Base-by-base conservation (phyloP, 2,113 vertebrate genomes). In the Zosterops lateralis region DNA sequence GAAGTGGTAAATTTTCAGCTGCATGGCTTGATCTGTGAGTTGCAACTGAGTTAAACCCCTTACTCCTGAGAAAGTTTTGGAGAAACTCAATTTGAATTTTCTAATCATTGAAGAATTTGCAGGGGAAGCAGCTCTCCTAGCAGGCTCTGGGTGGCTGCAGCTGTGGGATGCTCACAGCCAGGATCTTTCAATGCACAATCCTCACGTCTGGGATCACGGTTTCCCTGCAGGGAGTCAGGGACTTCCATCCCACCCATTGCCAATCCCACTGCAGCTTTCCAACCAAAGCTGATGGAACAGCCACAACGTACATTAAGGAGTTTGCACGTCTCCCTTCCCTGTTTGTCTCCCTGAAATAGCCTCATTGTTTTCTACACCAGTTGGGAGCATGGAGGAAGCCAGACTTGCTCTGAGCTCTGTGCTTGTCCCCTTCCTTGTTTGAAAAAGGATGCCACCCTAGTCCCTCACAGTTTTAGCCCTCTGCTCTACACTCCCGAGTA, bases 71-170 rank as follows among this genome's bases (percentile, higher is more conserved):
- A 17, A 78, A 79, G 34, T 62, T 93, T 88, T 62, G 29, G 26
- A 86, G 28, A 78, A 74, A 60, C 60, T 56, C 21, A 18, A 13
- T 89, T 77, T 81, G 88, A 78, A 51, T 64, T 77, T 95, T 73
- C 50, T 38, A 56, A 74, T 67, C 6, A 2, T 5, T 11, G 38
- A 40, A 47, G 42, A 53, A 54, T 78, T 81, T 68, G 22, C 28
- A 29, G 25, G 42, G 68, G 44, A 66, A 81, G 34, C 31, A 71
- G 53, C 60, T 38, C 50, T 64, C 31, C 48, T 17, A 14, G 58
- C 17, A 51, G 38, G 38, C 5, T 61, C 20, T 67, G 2, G 1
- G 19, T 25, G 38, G 29, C 53, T 42, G 53, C 32, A 87, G 56
- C 51, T 44, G 7, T 44, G 40, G 54, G 34, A 2, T 62, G 7